A percentile compares a stretch with the other conserved stretches of the same genome.
Evolutionary conservation across 1,140 invertebrate species (phyloP).

Genomic region (Ptiloglossa arizonensis): DNA sequence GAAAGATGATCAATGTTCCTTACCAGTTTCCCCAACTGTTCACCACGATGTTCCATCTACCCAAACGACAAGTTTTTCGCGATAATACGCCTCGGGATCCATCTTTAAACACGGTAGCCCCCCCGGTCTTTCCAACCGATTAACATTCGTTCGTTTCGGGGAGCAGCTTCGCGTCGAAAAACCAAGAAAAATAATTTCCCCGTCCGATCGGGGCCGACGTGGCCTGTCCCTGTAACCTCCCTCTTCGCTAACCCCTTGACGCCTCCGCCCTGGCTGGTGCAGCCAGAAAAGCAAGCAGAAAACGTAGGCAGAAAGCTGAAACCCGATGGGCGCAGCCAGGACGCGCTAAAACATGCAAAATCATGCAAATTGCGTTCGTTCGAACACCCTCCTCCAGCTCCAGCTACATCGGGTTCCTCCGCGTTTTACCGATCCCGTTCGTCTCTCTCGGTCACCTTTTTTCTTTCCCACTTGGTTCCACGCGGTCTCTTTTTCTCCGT

Average conservation of each 20-base stretch:
- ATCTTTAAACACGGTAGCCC: not conserved
- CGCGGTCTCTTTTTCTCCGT: slow-evolving; percentile 65
- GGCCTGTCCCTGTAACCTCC: slow-evolving; percentile 59
- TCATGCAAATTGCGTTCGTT: slow-evolving; percentile 81
- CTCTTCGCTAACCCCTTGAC: slow-evolving; percentile 55
- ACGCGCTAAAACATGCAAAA: slow-evolving; percentile 81
- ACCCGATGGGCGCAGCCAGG: slow-evolving; percentile 73
- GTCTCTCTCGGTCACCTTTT: slow-evolving; percentile 27
- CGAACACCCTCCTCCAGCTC: slow-evolving; percentile 57
- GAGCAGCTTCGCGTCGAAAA: slow-evolving; percentile 71
- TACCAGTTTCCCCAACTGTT: too few species aligned
- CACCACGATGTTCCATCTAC: too few species aligned
- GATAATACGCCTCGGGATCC: not conserved
- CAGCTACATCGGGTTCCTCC: slow-evolving; percentile 53
- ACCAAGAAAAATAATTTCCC: slow-evolving; percentile 79
- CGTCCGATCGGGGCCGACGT: slow-evolving; percentile 39
- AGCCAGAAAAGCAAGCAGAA: slow-evolving; percentile 79
- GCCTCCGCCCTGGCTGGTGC: slow-evolving; percentile 47
- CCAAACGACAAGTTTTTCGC: not conserved
- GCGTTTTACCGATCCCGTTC: slow-evolving; percentile 46
- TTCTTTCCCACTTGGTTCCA: slow-evolving; percentile 21
- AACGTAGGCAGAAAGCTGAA: slow-evolving; percentile 79
- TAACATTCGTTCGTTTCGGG: slow-evolving; percentile 44
- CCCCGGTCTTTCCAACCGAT: not conserved
- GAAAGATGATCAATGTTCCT: too few species aligned